Evolutionary conservation across 2,797 vertebrate genomes (phyloP).

Genomic region (Xenentodon cancila): DNA sequence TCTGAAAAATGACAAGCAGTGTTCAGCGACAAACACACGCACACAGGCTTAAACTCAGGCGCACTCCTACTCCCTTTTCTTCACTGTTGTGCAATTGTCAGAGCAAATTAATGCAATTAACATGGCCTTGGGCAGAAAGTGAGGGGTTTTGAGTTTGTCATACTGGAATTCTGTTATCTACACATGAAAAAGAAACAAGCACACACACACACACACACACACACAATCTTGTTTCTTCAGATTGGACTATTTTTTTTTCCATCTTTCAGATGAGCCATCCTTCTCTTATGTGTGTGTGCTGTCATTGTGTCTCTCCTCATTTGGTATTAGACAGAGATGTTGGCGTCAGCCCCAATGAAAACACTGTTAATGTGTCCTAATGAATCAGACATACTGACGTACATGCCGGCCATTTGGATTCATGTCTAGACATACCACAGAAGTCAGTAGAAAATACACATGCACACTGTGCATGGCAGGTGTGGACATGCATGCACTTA

Average conservation of each 20-base stretch:
- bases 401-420: slow-evolving; percentile 66
- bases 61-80: slow-evolving; percentile 65
- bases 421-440: slow-evolving; percentile 56
- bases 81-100: slow-evolving; percentile 78
- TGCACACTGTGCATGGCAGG: not conserved
- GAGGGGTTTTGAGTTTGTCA: slow-evolving; percentile 83
- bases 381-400: slow-evolving; percentile 74
- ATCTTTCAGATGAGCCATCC: slow-evolving; percentile 66
- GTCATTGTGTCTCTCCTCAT: slow-evolving; percentile 72
- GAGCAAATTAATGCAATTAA: slow-evolving; percentile 82
- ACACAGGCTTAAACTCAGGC: slow-evolving; percentile 35
- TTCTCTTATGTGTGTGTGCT: slow-evolving; percentile 47
- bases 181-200: slow-evolving; percentile 68
- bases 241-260: slow-evolving; percentile 58
- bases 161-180: slow-evolving; percentile 84
- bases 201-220: slow-evolving; percentile 27
- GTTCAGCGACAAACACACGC: slow-evolving; percentile 52
- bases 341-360: slow-evolving; percentile 74
- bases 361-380: slow-evolving; percentile 82
- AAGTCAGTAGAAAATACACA: slow-evolving; percentile 13
- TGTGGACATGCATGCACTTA: not conserved
- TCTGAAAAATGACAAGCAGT: slow-evolving; percentile 76
- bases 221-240: slow-evolving; percentile 67
- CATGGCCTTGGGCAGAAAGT: slow-evolving; percentile 80
- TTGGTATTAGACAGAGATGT: slow-evolving; percentile 69